A percentile compares a stretch with the other conserved stretches of the same genome.
Evolutionary conservation across 2,888 invertebrate species (phyloP).

Genomic region (Allophyes oxyacanthae): DNA sequence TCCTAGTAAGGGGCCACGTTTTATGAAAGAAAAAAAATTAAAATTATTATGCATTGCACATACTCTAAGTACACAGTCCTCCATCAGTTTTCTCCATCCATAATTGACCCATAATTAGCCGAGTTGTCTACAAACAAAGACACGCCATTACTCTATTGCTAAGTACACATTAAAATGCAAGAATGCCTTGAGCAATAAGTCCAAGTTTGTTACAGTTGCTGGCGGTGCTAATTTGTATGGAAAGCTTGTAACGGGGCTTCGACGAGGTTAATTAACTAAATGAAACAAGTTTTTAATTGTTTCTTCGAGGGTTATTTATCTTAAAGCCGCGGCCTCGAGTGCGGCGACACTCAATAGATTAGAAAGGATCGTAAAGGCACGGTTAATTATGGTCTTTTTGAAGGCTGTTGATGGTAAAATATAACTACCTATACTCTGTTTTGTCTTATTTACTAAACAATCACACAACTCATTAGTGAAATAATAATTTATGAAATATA

Average conservation of each 20-base stretch:
- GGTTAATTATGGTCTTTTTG: constrained; percentile 1
- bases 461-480: no score
- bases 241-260: constrained; percentile 45
- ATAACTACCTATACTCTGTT: no score
- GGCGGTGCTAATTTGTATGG: constrained; percentile 63
- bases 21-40: no score
- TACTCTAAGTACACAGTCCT: no score
- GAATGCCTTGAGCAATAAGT: constrained; percentile 40
- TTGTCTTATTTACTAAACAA: no score
- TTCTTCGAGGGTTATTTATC: constrained; percentile 61
- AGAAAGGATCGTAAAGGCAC: constrained; percentile 4
- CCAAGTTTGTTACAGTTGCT: constrained; percentile 29
- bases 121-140: constrained; percentile 3
- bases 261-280: constrained; percentile 64
- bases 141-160: constrained; percentile 13
- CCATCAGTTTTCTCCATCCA: no score
- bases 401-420: not conserved
- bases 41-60: no score
- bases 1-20: no score
- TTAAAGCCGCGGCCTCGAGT: constrained; percentile 41
- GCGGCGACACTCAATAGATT: constrained; percentile 29
- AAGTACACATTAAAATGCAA: constrained; percentile 43
- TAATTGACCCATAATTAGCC: no score
- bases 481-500: no score
- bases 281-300: constrained; percentile 76